phyloP scores from a whole-genome alignment of 37 sponge, comb jelly and placozoan genomes.

The Crambe crambe region DNA sequence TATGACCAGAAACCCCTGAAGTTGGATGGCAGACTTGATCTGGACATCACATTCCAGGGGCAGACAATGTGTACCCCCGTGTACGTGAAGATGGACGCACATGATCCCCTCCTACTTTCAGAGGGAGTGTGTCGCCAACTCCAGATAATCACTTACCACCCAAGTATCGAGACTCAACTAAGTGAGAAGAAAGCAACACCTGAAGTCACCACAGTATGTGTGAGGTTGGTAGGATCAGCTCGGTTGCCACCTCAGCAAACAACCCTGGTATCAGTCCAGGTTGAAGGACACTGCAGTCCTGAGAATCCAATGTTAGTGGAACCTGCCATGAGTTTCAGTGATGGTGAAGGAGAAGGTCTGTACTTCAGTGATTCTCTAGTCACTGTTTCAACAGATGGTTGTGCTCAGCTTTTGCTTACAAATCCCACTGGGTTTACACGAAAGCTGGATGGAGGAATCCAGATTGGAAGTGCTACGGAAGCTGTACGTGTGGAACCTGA shows the following conservation, averaged over 20 bases:
- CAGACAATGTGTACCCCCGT: conserved; percentile 7
- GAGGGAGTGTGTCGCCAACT: conserved; percentile 59
- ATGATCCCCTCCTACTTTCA: conserved; percentile 38
- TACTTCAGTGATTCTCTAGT: background rate
- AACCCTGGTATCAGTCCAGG: background rate
- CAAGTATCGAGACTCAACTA: conserved; percentile 7
- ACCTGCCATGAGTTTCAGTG: background rate
- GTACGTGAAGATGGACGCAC: conserved; percentile 59
- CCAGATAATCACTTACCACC: background rate
- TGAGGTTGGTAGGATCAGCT: background rate
- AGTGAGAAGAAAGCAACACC: background rate
- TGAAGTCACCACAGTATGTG: background rate
- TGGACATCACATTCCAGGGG: conserved; percentile 31
- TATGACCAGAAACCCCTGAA: conserved; percentile 44
- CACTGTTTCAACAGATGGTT: background rate
- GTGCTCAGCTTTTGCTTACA: background rate
- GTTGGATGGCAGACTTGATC: conserved; percentile 40
- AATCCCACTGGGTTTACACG: conserved; percentile 15
- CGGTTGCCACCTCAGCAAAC: background rate
- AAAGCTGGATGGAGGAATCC: background rate
- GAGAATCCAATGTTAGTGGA: background rate
- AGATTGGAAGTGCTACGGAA: background rate
- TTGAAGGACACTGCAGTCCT: background rate
- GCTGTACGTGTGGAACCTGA: background rate
- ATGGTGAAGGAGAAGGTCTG: background rate